These are phyloP conservation scores for Plutella xylostella DNA, from an alignment of 2,888 invertebrate genomes.

Conservation along the genomic window DNA sequence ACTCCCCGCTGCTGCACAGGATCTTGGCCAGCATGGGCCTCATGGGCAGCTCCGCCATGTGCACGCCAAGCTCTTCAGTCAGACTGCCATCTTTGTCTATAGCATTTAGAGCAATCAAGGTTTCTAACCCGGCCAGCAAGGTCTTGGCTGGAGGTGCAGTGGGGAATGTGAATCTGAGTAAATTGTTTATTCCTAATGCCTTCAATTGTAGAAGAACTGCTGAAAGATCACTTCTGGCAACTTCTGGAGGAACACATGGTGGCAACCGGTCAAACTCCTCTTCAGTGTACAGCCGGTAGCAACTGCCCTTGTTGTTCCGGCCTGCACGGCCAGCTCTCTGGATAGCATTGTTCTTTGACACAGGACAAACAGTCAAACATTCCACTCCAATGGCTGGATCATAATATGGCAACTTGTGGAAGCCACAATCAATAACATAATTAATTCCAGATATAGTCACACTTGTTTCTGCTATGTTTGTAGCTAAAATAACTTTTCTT, in stretches of 20 bases:
- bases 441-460: slow-evolving; percentile 96
- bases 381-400: slow-evolving; percentile 87
- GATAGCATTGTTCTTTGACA: slow-evolving; percentile 89
- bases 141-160: slow-evolving; percentile 92
- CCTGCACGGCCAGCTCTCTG: slow-evolving; percentile 96
- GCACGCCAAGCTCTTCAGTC: slow-evolving; percentile 80
- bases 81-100: slow-evolving; percentile 83
- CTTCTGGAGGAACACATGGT: slow-evolving; percentile 87
- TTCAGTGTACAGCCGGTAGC: slow-evolving; percentile 86
- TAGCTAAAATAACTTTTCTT: slow-evolving; percentile 92
- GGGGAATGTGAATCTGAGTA: slow-evolving; percentile 92
- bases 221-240: slow-evolving; percentile 90
- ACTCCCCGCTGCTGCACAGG: slow-evolving; percentile 83
- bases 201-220: slow-evolving; percentile 89
- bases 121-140: slow-evolving; percentile 85
- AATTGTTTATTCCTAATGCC: slow-evolving; percentile 93
- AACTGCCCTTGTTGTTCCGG: slow-evolving; percentile 84
- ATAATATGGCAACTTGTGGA: slow-evolving; percentile 93
- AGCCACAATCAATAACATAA: slow-evolving; percentile 94
- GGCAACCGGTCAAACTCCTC: slow-evolving; percentile 78
- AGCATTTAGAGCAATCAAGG: slow-evolving; percentile 86
- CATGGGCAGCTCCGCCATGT: slow-evolving; percentile 94
- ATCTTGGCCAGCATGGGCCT: slow-evolving; percentile 89
- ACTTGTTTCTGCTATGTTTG: slow-evolving; percentile 97
- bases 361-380: slow-evolving; percentile 82